Evolutionary conservation across 2,888 invertebrate genomes (phyloP).

Genomic region (Perithous albicinctus): DNA sequence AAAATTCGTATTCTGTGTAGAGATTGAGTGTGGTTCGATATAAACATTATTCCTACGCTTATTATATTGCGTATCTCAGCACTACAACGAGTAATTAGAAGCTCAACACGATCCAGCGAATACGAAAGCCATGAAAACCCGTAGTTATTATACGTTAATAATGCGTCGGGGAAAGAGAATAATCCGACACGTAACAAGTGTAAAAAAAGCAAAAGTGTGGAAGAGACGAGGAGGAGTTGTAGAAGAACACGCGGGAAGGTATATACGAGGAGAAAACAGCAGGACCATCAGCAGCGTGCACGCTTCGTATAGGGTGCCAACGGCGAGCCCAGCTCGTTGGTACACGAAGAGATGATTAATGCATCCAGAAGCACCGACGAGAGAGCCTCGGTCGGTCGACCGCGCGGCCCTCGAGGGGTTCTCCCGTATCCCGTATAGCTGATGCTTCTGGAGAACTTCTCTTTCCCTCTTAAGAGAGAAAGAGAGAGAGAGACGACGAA

Average conservation of each 20-base stretch:
- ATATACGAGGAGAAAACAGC: constrained; percentile 3
- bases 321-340: constrained; percentile 40
- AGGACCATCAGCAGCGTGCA: constrained; percentile 14
- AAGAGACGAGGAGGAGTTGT: background rate
- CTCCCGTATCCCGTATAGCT: constrained; percentile 29
- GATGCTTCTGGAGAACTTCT: constrained; percentile 13
- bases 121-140: background rate
- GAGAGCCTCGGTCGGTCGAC: constrained; percentile 44
- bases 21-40: background rate
- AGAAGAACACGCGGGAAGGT: background rate
- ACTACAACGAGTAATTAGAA: constrained; percentile 7
- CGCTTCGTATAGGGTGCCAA: constrained; percentile 26
- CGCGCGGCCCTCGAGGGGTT: constrained; percentile 31
- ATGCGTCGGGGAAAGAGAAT: constrained; percentile 11
- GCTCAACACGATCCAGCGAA: constrained; percentile 5
- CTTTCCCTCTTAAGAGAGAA: background rate
- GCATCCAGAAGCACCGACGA: constrained; percentile 75
- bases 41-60: background rate
- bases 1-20: no score
- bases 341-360: constrained; percentile 76
- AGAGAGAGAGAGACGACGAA: background rate
- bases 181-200: constrained; percentile 33
- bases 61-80: background rate
- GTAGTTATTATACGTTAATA: constrained; percentile 14
- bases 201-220: constrained; percentile 1